Percentiles rank a stretch among this genome's conserved stretches.
Conservation (phyloP, 1,140 invertebrate genomes). For the Temnothorax nylanderi region DNA sequence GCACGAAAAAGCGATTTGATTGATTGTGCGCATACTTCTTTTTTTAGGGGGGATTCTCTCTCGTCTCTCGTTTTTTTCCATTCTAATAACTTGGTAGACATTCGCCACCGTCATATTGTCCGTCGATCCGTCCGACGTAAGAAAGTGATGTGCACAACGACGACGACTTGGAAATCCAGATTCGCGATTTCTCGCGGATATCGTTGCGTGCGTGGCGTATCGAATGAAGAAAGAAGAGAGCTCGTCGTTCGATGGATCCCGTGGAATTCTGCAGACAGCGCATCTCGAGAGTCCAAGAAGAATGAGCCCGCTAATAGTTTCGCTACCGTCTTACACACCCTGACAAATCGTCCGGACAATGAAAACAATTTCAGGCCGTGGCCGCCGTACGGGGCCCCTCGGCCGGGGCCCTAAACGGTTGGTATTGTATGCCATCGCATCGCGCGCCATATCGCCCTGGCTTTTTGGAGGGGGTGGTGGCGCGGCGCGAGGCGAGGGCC, state of each 20-base stretch:
- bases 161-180: conserved; percentile 49
- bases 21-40: conserved; percentile 26
- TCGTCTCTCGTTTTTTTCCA: conserved; percentile 24
- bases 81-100: conserved; percentile 24
- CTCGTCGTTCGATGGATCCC: conserved; percentile 30
- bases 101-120: conserved; percentile 11
- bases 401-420: conserved; percentile 77
- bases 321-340: conserved; percentile 84
- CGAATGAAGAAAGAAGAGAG: conserved; percentile 55
- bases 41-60: background rate
- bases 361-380: conserved; percentile 82
- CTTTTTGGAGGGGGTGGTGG: conserved; percentile 60
- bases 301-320: conserved; percentile 79
- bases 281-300: conserved; percentile 37
- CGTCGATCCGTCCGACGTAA: conserved; percentile 9
- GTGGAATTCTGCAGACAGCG: conserved; percentile 24
- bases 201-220: conserved; percentile 54
- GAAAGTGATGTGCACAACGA: conserved; percentile 38
- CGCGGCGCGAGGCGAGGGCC: conserved; percentile 31
- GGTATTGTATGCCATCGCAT: conserved; percentile 78
- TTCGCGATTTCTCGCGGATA: conserved; percentile 60
- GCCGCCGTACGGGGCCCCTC: conserved; percentile 20
- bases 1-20: conserved; percentile 50
- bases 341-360: conserved; percentile 84
- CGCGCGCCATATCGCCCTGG: conserved; percentile 53